Evolutionary conservation across 2,888 invertebrate genomes (phyloP).

Genomic region (Oasisia sp.): DNA sequence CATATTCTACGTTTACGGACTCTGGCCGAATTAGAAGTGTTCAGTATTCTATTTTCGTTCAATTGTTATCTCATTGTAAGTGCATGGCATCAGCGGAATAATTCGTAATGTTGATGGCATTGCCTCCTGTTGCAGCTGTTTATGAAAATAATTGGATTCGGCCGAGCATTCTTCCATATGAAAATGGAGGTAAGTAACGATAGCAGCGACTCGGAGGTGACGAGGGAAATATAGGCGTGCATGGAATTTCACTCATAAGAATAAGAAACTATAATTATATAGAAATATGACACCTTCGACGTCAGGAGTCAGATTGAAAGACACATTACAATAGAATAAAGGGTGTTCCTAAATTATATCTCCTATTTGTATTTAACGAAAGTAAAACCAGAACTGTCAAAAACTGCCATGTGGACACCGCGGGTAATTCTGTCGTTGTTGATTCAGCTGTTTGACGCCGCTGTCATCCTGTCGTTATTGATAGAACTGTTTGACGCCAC

Average conservation of each 20-base stretch:
- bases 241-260: background rate
- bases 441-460: too few species aligned
- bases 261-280: background rate
- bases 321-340: too few species aligned
- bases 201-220: background rate
- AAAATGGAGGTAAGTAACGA: constrained; percentile 54
- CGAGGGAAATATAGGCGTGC: background rate
- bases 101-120: background rate
- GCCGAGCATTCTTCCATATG: constrained; percentile 52
- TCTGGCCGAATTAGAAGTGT: too few species aligned
- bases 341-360: too few species aligned
- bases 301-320: background rate
- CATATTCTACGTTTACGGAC: too few species aligned
- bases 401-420: too few species aligned
- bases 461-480: too few species aligned
- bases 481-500: constrained; percentile 56
- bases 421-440: too few species aligned
- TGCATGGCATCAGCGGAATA: background rate
- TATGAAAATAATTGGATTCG: constrained; percentile 54
- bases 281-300: background rate
- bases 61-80: background rate
- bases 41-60: background rate
- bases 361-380: too few species aligned
- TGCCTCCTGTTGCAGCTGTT: constrained; percentile 45
- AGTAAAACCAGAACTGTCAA: too few species aligned